These are phyloP conservation scores for Meandrina meandrites DNA, from an alignment of 92 coral and sea anemone species.

Conservation along the genomic window DNA sequence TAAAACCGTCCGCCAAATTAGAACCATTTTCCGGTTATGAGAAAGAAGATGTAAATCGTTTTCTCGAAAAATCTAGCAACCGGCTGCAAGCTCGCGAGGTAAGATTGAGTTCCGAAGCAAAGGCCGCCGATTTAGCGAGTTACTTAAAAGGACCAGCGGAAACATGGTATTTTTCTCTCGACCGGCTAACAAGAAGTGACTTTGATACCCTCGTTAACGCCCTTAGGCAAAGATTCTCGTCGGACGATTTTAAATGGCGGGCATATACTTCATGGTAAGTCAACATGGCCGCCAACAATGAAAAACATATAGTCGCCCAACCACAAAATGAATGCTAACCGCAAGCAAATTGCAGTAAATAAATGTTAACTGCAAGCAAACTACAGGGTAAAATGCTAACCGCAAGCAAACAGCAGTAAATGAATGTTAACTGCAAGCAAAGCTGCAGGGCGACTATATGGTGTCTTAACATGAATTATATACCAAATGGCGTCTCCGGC, in stretches of 20 bases:
- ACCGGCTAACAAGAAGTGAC: neutral
- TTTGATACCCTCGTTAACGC: neutral
- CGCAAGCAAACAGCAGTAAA: too few relatives aligned
- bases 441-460: too few relatives aligned
- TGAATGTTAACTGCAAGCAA: too few relatives aligned
- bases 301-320: too few relatives aligned
- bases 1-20: neutral
- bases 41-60: neutral
- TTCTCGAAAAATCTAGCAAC: neutral
- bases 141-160: neutral
- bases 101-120: neutral
- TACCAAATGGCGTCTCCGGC: constrained; percentile 10
- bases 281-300: too few relatives aligned
- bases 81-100: neutral
- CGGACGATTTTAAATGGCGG: neutral
- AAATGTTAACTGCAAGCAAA: too few relatives aligned
- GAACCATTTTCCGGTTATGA: neutral
- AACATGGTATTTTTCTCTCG: neutral
- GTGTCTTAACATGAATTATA: too few relatives aligned
- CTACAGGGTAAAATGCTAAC: too few relatives aligned
- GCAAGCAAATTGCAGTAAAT: too few relatives aligned
- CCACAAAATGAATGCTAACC: too few relatives aligned
- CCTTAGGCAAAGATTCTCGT: neutral
- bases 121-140: constrained; percentile 5
- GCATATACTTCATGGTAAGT: too few relatives aligned